phyloP scores from a whole-genome alignment of 2,113 vertebrate species.

The Chamaea fasciata region DNA sequence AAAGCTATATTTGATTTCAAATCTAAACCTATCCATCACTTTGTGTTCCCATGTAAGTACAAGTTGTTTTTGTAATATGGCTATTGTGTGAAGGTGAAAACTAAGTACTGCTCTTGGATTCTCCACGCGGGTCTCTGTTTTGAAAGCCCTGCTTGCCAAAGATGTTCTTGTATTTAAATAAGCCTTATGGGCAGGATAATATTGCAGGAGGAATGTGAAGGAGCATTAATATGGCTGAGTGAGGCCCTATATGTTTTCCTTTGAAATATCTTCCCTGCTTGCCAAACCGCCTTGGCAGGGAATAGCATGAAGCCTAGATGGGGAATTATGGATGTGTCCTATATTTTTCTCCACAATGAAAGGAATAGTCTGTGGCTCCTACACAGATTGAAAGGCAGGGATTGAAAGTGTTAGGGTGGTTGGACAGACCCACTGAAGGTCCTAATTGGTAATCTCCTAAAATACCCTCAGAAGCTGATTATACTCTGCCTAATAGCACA shows the following conservation, averaged over 20 bases:
- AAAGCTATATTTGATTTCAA: not conserved
- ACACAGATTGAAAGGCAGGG: not conserved
- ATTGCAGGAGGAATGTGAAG: not conserved
- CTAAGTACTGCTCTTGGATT: not conserved
- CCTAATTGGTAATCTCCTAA: not conserved
- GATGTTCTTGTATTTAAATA: not conserved
- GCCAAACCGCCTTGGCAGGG: not conserved
- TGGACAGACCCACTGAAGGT: not conserved
- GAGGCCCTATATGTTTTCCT: slow-evolving; percentile 30
- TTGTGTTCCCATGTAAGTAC: not conserved
- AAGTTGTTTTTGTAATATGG: not conserved
- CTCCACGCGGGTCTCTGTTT: not conserved
- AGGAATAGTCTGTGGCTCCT: not conserved
- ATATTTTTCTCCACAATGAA: not conserved
- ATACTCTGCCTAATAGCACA: not conserved
- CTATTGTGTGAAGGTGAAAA: not conserved
- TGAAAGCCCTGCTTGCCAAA: not conserved
- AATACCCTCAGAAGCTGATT: not conserved
- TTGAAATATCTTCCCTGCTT: not conserved
- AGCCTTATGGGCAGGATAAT: not conserved
- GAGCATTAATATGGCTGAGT: slow-evolving; percentile 2
- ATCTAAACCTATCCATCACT: not conserved
- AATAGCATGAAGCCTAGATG: not conserved
- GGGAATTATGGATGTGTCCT: not conserved
- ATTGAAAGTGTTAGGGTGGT: not conserved